Evolutionary conservation across 2,888 invertebrate species (phyloP).

Genomic region (Noctua comes): DNA sequence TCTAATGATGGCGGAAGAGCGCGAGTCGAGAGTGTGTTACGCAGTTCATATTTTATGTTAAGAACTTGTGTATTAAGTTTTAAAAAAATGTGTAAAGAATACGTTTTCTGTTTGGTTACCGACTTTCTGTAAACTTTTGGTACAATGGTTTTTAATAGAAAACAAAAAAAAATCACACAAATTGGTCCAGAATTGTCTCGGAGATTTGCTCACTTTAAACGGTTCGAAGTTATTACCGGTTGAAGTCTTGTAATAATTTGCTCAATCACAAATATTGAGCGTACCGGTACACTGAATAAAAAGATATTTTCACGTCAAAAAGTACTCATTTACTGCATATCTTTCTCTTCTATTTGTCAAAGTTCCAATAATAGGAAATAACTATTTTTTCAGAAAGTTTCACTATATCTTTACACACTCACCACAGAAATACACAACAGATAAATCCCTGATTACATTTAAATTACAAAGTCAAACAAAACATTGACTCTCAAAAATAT

Average conservation of each 20-base stretch:
- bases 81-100: no score
- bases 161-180: neutral
- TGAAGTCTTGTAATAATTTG: neutral
- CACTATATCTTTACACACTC: neutral
- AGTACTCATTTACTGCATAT: neutral
- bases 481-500: neutral
- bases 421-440: neutral
- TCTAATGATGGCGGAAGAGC: slow-evolving; percentile 4
- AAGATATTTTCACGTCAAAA: neutral
- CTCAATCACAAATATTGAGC: neutral
- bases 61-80: neutral
- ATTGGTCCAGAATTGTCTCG: neutral
- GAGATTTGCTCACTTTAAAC: neutral
- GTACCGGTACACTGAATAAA: neutral
- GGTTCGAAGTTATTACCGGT: neutral
- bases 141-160: neutral
- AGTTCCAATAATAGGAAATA: neutral
- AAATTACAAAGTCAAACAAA: neutral
- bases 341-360: neutral
- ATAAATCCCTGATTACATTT: neutral
- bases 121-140: no score
- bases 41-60: neutral
- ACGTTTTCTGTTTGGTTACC: no score
- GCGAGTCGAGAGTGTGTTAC: neutral
- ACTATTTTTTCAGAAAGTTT: neutral